Evolutionary conservation across 2,888 invertebrate species (phyloP).

Genomic region (Slavum lentiscoides): DNA sequence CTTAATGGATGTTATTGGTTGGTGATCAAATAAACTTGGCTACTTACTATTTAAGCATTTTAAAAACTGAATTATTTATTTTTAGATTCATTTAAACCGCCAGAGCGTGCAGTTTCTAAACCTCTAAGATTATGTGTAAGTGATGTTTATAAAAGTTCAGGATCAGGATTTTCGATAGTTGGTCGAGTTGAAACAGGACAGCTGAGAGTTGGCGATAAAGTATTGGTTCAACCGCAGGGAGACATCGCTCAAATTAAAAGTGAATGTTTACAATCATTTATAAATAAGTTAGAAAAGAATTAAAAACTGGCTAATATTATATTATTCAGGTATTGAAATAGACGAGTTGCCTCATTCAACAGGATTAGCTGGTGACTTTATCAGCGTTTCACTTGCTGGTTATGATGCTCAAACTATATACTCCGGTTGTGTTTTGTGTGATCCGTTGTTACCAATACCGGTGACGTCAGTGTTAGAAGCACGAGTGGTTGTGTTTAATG

Average conservation of each 20-base stretch:
- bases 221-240: conserved; percentile 82
- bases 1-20: conserved; percentile 81
- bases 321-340: conserved; percentile 64
- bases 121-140: conserved; percentile 90
- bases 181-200: conserved; percentile 92
- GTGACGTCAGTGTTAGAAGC: conserved; percentile 82
- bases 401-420: conserved; percentile 83
- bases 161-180: conserved; percentile 86
- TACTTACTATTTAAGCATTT: neutral
- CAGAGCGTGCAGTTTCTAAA: conserved; percentile 82
- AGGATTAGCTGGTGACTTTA: conserved; percentile 94
- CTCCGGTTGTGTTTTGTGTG: conserved; percentile 86
- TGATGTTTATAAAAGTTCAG: conserved; percentile 92
- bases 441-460: conserved; percentile 77
- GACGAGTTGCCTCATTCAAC: conserved; percentile 73
- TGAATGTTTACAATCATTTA: conserved; percentile 56
- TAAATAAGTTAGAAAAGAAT: neutral
- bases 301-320: neutral
- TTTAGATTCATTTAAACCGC: conserved; percentile 79
- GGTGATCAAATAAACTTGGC: conserved; percentile 53
- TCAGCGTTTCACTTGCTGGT: conserved; percentile 77
- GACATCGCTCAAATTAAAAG: conserved; percentile 83
- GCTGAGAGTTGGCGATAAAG: conserved; percentile 81
- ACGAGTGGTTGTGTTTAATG: conserved; percentile 90
- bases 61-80: conserved; percentile 51